Conservation (phyloP, 2,797 vertebrate genomes). For the Antrozous pallidus region DNA sequence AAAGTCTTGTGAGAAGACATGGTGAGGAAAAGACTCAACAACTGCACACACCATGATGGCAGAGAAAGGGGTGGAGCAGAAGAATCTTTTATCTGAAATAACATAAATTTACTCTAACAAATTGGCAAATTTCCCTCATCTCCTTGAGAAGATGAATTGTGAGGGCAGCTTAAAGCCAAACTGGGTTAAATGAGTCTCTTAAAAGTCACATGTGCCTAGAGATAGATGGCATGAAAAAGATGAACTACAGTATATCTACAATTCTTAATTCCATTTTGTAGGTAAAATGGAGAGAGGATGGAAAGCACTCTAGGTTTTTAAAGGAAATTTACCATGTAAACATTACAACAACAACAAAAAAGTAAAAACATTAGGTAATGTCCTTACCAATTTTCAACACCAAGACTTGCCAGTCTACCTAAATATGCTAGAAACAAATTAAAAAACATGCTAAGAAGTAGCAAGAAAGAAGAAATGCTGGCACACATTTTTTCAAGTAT, state of each 20-base stretch:
- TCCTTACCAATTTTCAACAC: not conserved
- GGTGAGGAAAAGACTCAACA: not conserved
- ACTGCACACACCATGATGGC: not conserved
- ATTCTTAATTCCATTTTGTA: not conserved
- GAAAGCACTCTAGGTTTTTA: not conserved
- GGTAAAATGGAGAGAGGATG: not conserved
- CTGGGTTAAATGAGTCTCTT: not conserved
- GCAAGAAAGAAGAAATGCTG: not conserved
- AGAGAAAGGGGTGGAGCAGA: not conserved
- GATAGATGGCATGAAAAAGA: not conserved
- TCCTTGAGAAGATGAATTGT: not conserved
- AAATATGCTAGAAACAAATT: not conserved
- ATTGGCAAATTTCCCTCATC: not conserved
- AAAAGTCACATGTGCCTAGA: not conserved
- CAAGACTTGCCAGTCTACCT: not conserved
- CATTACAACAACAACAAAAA: not conserved
- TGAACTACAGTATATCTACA: not conserved
- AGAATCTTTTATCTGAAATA: not conserved
- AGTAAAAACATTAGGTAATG: not conserved
- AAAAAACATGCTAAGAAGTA: not conserved
- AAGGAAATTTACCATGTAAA: not conserved
- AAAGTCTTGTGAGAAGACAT: not conserved
- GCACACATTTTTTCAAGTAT: conserved; percentile 76
- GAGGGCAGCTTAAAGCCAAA: not conserved
- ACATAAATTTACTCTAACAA: not conserved